These are phyloP conservation scores for Hydrolagus affinis DNA, from an alignment of 2,113 vertebrate species.

Conservation along the genomic window DNA sequence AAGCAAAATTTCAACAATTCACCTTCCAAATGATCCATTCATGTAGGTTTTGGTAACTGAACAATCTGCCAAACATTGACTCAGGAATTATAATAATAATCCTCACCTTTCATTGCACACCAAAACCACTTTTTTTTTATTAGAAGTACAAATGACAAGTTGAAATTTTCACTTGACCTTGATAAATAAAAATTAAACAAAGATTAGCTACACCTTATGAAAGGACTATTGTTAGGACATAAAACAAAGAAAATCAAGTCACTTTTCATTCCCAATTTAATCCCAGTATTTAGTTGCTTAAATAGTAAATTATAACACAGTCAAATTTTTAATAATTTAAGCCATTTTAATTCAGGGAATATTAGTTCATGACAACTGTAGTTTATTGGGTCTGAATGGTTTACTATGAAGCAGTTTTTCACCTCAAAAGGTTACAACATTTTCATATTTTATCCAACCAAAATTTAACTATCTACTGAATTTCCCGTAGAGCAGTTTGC, in stretches of 20 bases:
- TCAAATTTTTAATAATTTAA: not conserved
- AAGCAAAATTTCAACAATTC: too few relatives aligned
- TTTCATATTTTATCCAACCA: not conserved
- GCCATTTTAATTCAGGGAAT: not conserved
- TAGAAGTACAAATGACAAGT: not conserved
- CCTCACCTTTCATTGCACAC: too few relatives aligned
- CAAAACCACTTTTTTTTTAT: slow-evolving; percentile 11
- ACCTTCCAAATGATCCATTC: too few relatives aligned
- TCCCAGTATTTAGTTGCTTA: not conserved
- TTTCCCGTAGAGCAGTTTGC: not conserved
- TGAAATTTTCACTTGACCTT: not conserved
- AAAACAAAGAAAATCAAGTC: not conserved
- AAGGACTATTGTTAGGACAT: not conserved
- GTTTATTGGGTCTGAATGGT: not conserved
- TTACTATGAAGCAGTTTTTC: not conserved
- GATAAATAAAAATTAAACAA: not conserved
- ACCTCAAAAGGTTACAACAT: not conserved
- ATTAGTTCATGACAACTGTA: not conserved
- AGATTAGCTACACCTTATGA: not conserved
- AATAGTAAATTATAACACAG: too few relatives aligned
- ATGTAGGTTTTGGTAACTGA: too few relatives aligned
- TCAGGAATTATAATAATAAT: too few relatives aligned
- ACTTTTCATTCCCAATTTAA: not conserved
- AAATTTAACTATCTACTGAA: not conserved
- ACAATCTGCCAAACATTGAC: too few relatives aligned